These are phyloP conservation scores for Oligia fasciuncula DNA, from an alignment of 2,888 invertebrate species.

Conservation along the genomic window DNA sequence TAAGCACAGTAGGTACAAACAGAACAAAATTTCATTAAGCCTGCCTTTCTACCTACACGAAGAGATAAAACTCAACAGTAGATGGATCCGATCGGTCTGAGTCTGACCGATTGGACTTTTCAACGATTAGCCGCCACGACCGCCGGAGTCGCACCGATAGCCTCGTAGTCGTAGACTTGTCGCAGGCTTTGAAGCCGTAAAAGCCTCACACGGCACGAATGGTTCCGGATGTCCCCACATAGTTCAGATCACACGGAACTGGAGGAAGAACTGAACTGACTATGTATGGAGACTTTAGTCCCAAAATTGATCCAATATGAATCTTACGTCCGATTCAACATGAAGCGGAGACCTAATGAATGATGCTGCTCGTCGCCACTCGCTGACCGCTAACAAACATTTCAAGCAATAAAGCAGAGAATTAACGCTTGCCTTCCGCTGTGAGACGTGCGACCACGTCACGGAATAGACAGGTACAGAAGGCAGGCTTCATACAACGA, in stretches of 20 bases:
- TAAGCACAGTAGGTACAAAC: neutral
- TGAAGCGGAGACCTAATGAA: neutral
- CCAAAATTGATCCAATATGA: neutral
- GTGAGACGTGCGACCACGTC: neutral
- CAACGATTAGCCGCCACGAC: neutral
- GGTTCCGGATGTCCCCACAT: neutral
- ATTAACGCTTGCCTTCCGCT: conserved; percentile 5
- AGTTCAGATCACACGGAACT: neutral
- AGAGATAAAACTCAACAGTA: neutral
- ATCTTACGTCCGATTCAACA: neutral
- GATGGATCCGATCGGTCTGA: neutral
- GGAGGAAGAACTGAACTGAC: neutral
- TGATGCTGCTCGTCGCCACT: neutral
- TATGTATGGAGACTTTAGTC: neutral
- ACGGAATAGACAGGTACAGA: neutral
- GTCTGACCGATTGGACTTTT: neutral
- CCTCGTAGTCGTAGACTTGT: neutral
- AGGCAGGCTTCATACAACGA: neutral
- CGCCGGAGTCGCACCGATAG: neutral
- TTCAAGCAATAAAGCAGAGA: conserved; percentile 61
- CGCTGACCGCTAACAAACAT: conserved; percentile 60
- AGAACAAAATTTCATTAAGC: neutral
- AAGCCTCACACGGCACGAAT: neutral
- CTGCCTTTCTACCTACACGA: neutral
- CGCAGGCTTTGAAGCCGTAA: neutral